Evolutionary conservation across 2,888 invertebrate genomes (phyloP), one percentile per base, ranked within the genome.

Genomic region (Orthonevra nobilis): DNA sequence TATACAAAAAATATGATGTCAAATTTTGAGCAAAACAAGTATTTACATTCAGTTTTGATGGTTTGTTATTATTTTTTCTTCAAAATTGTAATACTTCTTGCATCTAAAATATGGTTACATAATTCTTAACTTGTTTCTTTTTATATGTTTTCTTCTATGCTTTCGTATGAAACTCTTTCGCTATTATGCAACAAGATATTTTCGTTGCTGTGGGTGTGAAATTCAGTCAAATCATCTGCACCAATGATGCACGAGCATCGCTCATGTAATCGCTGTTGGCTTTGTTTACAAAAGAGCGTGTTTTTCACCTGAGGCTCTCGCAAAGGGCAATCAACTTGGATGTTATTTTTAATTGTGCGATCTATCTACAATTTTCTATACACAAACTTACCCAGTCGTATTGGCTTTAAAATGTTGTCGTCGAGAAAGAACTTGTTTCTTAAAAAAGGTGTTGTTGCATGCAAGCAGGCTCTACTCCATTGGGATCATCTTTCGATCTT

Each of bases 121-220:
- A n/a, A n/a, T n/a, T n/a, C n/a, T n/a, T n/a, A n/a, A 23, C 14
- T 10, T n/a, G 10, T 48, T 40, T 34, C 7, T 44, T 40, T 46
- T 52, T 10, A 38, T 52, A 9, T 36, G 10, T 48, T 36, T 30
- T 50, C 54, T 54, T 32, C 10, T 10, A 12, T 34, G 23, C 5
- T 36, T 23, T 23, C 9, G n/a, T 9, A 10, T 6, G 19, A 20
- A 36, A 32, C 40, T 32, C 15, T 46, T 32, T 74, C n/a, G n/a
- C 58, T 48, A 28, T 77, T 77, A 77, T 70, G 70, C 64, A 77
- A 77, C 38, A 77, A 44, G 38, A 52, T 77, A 77, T 70, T 60
- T 69, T 40, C 19, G 26, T 64, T 61, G 26, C 44, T 70, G 77
- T 63, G 40, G 70, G 77, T 42, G 75, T 64, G 70, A 26, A n/a